These are phyloP conservation scores for Aphidius colemani DNA, from an alignment of 2,888 invertebrate genomes.

Conservation along the genomic window DNA sequence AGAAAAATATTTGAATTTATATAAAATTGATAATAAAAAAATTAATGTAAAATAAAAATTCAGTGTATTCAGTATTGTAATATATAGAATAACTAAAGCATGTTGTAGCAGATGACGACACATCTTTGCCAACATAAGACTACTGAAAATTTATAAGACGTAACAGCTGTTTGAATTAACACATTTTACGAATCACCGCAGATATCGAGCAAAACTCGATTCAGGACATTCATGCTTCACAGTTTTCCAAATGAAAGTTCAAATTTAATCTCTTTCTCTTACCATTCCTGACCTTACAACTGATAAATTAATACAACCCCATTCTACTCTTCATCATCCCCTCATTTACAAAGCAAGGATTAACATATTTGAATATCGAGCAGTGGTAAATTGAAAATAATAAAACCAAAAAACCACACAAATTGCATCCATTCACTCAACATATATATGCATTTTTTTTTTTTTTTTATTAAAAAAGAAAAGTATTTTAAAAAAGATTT, in stretches of 20 bases:
- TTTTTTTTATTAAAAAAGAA: too few relatives aligned
- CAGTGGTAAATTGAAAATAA: neutral
- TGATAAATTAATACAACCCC: slow-evolving; percentile 7
- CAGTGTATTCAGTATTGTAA: slow-evolving; percentile 15
- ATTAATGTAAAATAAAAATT: neutral
- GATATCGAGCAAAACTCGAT: slow-evolving; percentile 35
- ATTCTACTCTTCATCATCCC: too few relatives aligned
- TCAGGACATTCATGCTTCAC: neutral
- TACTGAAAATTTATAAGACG: slow-evolving; percentile 25
- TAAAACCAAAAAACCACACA: neutral
- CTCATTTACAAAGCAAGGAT: neutral
- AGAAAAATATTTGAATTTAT: too few relatives aligned
- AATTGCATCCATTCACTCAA: neutral
- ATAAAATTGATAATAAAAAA: neutral
- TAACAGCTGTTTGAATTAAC: slow-evolving; percentile 37
- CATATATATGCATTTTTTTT: neutral
- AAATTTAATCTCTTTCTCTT: too few relatives aligned
- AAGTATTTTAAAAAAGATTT: neutral
- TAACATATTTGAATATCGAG: slow-evolving; percentile 20
- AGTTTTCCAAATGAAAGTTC: too few relatives aligned
- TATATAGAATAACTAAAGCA: slow-evolving; percentile 42
- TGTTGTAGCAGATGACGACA: slow-evolving; percentile 48
- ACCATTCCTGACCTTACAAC: too few relatives aligned
- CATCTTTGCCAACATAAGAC: slow-evolving; percentile 39
- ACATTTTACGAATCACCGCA: slow-evolving; percentile 44